A percentile compares a stretch with the other conserved stretches of the same genome.
Evolutionary conservation across 2,888 invertebrate species (phyloP).

Genomic region (Epirrhoe tristata): DNA sequence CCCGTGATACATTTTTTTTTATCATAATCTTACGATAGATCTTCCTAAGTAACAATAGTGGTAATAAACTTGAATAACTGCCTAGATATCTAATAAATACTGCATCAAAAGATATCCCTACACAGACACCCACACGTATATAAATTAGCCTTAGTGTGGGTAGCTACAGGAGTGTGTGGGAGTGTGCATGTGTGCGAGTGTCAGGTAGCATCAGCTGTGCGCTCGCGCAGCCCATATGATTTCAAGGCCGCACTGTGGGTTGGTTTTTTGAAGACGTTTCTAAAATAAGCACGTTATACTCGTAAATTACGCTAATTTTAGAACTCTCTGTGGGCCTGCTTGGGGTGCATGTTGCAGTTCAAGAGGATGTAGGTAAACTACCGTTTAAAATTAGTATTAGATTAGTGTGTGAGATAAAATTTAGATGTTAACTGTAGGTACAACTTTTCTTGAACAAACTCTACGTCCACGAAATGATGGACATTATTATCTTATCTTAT

Average conservation of each 20-base stretch:
- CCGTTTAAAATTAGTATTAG: neutral
- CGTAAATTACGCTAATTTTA: constrained; percentile 42
- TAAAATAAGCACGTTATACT: constrained; percentile 44
- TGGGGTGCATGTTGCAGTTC: constrained; percentile 22
- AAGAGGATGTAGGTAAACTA: constrained; percentile 10
- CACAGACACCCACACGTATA: constrained; percentile 32
- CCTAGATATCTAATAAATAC: constrained; percentile 33
- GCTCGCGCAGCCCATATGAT: constrained; percentile 78
- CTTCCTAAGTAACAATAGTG: constrained; percentile 15
- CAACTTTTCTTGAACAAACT: neutral
- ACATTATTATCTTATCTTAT: too few species aligned
- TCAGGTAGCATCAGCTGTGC: constrained; percentile 84
- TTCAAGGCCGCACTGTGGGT: constrained; percentile 76
- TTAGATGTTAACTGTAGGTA: neutral
- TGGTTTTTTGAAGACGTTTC: constrained; percentile 48
- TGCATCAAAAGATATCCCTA: constrained; percentile 28
- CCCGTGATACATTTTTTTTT: neutral
- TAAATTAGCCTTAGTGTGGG: constrained; percentile 26
- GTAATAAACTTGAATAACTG: constrained; percentile 27
- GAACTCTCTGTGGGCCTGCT: constrained; percentile 37
- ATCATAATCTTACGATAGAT: neutral
- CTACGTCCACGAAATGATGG: too few species aligned
- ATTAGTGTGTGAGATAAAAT: neutral
- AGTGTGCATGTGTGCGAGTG: constrained; percentile 54
- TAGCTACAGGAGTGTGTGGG: constrained; percentile 33